Evolutionary conservation across 2,113 vertebrate genomes (phyloP), one percentile per base, ranked within the genome.

Genomic region (Leptobrachium ailaonicum): DNA sequence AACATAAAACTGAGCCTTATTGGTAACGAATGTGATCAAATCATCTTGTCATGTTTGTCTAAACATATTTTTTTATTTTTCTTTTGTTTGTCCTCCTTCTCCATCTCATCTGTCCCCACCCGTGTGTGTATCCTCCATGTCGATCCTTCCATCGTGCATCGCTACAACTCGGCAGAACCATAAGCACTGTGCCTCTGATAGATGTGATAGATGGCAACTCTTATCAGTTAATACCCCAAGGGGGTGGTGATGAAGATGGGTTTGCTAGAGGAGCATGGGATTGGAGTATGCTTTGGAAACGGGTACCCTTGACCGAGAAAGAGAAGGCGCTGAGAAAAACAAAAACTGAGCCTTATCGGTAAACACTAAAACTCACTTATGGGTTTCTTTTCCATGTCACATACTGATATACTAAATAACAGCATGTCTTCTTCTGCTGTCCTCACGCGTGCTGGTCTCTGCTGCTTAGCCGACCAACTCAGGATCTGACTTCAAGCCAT

Each of bases 221-320:
- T 83, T 99, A 89, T 91, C 85, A 78, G 86, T 91, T 99, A 87
- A 82, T 96, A 14, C 84, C 95, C 2, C 98, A 99, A 94, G 97
- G 95, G 88, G 97, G 97, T 92, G 97, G 98, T 88, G 96, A 99
- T 84, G 83, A 96, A 93, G 92, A 97, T 89, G 96, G 95, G 92
- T 97, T 93, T 91, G 98, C 98, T 93, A 94, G 97, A 93, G 98
- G 98, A 91, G 98, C 96, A 68, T 99, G 98, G 98, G 96, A 99
- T 88, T 99, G 98, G 98, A 99, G 96, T 93, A 97, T 99, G 97
- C 94, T 99, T 87, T 99, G 98, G 98, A 99, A 98, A 92, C 96
- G 98, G 87, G 90, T 99, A 82, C 97, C 98, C 80, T 91, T 99
- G 89, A 90, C 92, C 90, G 87, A 92, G 85, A 92, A 76, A 88